Evolutionary conservation across 2,113 vertebrate genomes (phyloP), one percentile per base, ranked within the genome.

Genomic region (Numida meleagris): DNA sequence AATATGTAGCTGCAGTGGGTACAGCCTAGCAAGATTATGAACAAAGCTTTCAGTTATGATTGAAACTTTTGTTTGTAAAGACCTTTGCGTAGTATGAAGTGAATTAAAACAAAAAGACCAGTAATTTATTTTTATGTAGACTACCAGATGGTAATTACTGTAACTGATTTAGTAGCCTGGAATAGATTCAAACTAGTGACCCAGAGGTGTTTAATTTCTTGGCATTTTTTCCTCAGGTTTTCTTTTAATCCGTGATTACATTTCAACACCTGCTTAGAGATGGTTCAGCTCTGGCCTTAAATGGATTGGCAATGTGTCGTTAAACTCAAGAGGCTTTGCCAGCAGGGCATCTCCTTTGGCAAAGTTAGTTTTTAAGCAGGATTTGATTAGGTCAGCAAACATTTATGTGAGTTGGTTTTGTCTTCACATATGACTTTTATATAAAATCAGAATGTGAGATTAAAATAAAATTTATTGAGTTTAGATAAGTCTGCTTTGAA

Each of bases 201-300:
- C 91, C 90, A 95, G 94, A 96, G 94, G 80, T 96, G 94, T 96
- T 94, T 95, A 96, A 95, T 95, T 96, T 96, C 81, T 94, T 94
- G 89, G 91, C 86, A 83, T 66, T 88, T 96, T 96, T 94, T 93
- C 86, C 86, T 94, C 61, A 78, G 73, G 86, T 96, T 96, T 92
- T 94, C 90, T 92, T 95, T 92, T 96, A 92, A 96, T 96, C 80
- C 46, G 4, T 92, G 88, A 93, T 94, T 86, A 94, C 90, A 80
- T 67, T 97, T 96, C 86, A 95, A 82, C 96, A 96, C 93, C 94
- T 91, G 91, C 95, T 96, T 93, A 94, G 91, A 81, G 91, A 95
- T 96, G 85, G 94, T 88, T 95, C 82, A 72, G 89, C 88, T 94
- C 92, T 91, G 86, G 67, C 84, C 48, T 77, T 90, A 93, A 93